phyloP scores from a whole-genome alignment of 1,140 invertebrate genomes.

The Teleogryllus occipitalis region DNA sequence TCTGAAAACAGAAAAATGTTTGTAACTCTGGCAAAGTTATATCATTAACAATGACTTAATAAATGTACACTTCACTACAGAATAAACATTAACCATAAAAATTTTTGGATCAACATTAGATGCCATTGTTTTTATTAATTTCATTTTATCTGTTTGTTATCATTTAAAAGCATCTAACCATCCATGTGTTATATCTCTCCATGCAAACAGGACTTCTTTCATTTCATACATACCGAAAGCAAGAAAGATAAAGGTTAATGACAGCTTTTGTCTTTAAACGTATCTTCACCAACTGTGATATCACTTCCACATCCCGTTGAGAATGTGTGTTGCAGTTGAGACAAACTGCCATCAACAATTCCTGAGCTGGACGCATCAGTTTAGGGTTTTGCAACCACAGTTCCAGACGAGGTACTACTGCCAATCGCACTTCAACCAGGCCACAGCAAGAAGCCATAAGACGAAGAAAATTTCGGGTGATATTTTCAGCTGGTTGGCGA shows the following conservation, averaged over 20 bases:
- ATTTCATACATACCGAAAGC: conserved; percentile 53
- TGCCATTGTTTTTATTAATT: no score
- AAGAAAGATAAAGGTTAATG: conserved; percentile 78
- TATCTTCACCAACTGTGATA: conserved; percentile 83
- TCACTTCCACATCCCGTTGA: conserved; percentile 77
- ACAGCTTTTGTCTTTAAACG: conserved; percentile 88
- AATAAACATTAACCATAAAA: neutral
- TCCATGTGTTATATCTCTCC: no score
- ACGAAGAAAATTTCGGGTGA: conserved; percentile 80
- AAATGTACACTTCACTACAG: neutral
- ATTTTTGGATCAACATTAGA: no score
- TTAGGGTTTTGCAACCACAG: conserved; percentile 95
- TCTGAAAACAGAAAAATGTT: conserved; percentile 36
- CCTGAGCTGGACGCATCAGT: conserved; percentile 80
- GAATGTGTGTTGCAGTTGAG: conserved; percentile 76
- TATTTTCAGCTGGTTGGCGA: conserved; percentile 74
- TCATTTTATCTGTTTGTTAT: no score
- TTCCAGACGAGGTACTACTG: conserved; percentile 57
- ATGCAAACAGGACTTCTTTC: no score
- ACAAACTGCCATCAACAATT: conserved; percentile 86
- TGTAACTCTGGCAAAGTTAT: neutral
- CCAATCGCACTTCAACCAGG: conserved; percentile 52
- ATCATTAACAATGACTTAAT: neutral
- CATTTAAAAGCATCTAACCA: no score
- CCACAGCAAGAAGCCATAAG: conserved; percentile 77